Evolutionary conservation across 2,888 invertebrate genomes (phyloP).

Genomic region (Himalopsyche kuldschensis): DNA sequence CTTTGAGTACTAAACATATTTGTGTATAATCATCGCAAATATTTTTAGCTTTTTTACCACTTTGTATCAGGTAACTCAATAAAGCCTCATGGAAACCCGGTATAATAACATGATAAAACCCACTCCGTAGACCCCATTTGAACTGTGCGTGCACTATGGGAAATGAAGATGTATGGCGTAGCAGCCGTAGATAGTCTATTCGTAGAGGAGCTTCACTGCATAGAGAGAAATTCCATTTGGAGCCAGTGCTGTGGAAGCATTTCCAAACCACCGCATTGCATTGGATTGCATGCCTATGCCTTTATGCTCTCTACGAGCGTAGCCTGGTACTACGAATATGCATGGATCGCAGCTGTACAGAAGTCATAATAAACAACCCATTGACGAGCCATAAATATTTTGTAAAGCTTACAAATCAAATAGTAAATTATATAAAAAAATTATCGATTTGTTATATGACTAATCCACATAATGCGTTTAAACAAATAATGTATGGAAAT

Average conservation of each 20-base stretch:
- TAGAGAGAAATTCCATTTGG: constrained; percentile 35
- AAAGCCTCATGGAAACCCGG: too few species aligned
- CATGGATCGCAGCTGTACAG: neutral
- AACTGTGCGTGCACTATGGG: neutral
- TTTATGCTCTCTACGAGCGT: neutral
- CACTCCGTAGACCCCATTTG: neutral
- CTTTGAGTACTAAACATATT: too few species aligned
- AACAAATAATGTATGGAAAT: too few species aligned
- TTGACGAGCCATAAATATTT: neutral
- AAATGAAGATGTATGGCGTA: neutral
- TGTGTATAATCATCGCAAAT: too few species aligned
- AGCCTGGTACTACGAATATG: neutral
- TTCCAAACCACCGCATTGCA: constrained; percentile 39
- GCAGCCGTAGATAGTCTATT: neutral
- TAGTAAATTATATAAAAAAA: too few species aligned
- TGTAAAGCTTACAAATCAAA: too few species aligned
- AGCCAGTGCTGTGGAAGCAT: constrained; percentile 34
- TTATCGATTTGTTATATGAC: too few species aligned
- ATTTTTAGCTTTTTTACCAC: too few species aligned
- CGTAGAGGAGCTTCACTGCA: constrained; percentile 15
- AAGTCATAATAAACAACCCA: neutral
- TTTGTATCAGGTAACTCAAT: too few species aligned
- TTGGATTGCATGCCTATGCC: constrained; percentile 24
- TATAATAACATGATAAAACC: neutral
- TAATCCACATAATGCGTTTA: too few species aligned